Base-by-base conservation (phyloP, 2,797 vertebrate genomes). In the Neolamprologus multifasciatus region DNA sequence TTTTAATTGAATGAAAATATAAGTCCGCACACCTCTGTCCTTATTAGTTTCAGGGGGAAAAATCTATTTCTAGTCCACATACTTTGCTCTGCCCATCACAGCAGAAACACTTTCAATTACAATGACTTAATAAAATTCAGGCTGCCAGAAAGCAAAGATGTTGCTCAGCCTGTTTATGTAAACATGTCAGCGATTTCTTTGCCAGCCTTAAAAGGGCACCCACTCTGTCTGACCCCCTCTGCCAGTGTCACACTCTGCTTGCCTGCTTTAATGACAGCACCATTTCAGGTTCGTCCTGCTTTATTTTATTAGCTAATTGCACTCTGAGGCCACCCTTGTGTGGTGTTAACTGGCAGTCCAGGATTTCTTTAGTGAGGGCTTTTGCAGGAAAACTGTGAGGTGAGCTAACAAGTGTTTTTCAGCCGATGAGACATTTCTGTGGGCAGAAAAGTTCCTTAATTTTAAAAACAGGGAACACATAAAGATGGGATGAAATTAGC, bases 1-100 rank as follows among this genome's bases (percentile, higher is more conserved):
- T 89, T 92, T 91, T 93, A 94, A 95, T 94, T 93, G 87, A 93
- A 92, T 90, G 89, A 91, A 92, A 94, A 92, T 85, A 92, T 91
- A 91, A 84, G 84, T 62, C 86, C 17, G 84, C 83, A 55, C 84
- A 83, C 85, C 85, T 89, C 84, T 84, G 77, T 82, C n/a, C 82
- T 89, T 90, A 90, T 93, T 92, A 89, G 82, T 85, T 87, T 86
- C 78, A 78, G 69, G 57, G 76, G 69, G 11, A 21, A 87, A 87
- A 87, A 89, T 90, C 80, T 17, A 85, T 89, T 89, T 91, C 84
- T 86, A 57, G 51, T 79, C 23, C 26, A 19, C 29, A 64, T 81
- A 59, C 85, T 84, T 86, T 48, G 45, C 81, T 88, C 85, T 52
- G 90, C 89, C 90, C 84, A 59, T 94, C 90, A 91, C 54, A 45